Conservation (phyloP, 2,888 invertebrate species). For the Drosophila testacea region DNA sequence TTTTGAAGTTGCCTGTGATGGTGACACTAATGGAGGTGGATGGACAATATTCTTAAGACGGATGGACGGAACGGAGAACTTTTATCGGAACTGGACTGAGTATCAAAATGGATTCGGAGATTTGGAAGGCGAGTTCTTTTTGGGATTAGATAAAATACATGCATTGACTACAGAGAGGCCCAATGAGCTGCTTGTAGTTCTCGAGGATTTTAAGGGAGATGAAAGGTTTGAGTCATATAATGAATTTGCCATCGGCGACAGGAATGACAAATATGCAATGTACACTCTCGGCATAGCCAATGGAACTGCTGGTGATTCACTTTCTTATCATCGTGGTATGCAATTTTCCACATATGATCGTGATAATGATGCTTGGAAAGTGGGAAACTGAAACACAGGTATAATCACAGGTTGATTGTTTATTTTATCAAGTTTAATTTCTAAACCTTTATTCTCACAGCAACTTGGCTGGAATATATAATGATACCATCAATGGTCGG, state of each 20-base stretch:
- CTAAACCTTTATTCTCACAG: neutral
- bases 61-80: neutral
- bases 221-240: neutral
- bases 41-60: slow-evolving; percentile 4
- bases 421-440: too few species aligned
- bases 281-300: neutral
- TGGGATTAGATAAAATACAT: slow-evolving; percentile 16
- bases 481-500: neutral
- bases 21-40: neutral
- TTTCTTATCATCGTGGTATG: neutral
- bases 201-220: neutral
- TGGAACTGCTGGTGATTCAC: slow-evolving; percentile 18
- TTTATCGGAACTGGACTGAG: neutral
- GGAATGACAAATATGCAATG: neutral
- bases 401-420: neutral
- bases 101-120: slow-evolving; percentile 10
- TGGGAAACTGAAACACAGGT: neutral
- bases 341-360: slow-evolving; percentile 5
- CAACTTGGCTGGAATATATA: slow-evolving; percentile 4
- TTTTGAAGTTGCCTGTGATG: slow-evolving; percentile 4
- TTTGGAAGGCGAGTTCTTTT: slow-evolving; percentile 6
- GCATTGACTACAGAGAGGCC: neutral
- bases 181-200: neutral
- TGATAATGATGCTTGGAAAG: neutral
- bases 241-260: neutral